Conservation (phyloP, 2,113 vertebrate species). For the Petromus typicus region DNA sequence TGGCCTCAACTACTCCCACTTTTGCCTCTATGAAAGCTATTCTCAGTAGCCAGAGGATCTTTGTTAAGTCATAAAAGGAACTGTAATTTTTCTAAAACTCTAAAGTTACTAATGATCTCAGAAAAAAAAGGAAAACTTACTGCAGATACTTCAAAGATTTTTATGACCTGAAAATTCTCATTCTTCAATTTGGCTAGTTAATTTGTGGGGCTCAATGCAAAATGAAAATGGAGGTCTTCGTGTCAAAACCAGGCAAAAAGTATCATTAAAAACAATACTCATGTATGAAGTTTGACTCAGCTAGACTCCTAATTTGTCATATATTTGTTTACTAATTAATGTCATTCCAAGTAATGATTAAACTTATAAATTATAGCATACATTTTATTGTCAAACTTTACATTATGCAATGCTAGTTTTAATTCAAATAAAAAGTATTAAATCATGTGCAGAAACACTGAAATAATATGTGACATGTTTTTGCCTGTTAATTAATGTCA, state of each 20-base stretch:
- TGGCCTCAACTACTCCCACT: neutral
- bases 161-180: neutral
- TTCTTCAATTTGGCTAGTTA: neutral
- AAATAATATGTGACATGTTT: constrained; percentile 21
- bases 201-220: neutral
- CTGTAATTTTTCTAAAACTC: neutral
- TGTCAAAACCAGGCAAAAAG: neutral
- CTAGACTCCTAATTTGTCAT: neutral
- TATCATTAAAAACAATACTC: neutral
- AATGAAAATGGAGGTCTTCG: neutral
- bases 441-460: constrained; percentile 15
- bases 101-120: neutral
- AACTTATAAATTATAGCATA: neutral
- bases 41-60: neutral
- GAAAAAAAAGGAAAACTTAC: neutral
- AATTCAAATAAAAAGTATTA: constrained; percentile 23
- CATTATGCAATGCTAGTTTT: neutral
- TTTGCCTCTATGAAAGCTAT: neutral
- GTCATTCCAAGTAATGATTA: constrained; percentile 28
- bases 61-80: neutral
- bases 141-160: neutral
- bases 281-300: neutral
- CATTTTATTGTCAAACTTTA: neutral
- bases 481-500: constrained; percentile 24
- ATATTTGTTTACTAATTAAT: neutral